A percentile compares a stretch with the other conserved stretches of the same genome.
Conservation (phyloP, 2,113 vertebrate genomes). For the Periophthalmus modestus region DNA sequence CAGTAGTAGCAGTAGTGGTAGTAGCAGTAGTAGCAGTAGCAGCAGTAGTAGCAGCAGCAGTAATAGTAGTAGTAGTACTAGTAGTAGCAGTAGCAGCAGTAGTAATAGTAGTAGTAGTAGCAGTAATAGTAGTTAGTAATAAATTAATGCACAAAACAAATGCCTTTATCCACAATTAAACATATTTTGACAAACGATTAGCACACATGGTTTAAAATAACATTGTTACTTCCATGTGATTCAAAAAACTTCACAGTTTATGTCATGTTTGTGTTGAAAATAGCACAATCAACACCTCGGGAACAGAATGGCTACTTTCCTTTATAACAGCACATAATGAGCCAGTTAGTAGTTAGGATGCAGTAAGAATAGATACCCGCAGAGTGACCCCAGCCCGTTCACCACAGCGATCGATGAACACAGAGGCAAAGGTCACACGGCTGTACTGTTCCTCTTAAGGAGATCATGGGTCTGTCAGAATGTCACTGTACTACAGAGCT, state of each 20-base stretch:
- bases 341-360: neutral
- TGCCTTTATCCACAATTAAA: neutral
- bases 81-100: no score
- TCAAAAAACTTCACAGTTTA: neutral
- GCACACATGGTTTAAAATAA: neutral
- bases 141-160: no score
- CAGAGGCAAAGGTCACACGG: neutral
- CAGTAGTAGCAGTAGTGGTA: no score
- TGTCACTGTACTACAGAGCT: neutral
- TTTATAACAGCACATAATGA: neutral
- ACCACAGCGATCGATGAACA: slow-evolving; percentile 7
- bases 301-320: neutral
- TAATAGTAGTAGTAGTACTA: no score
- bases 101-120: no score
- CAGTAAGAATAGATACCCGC: neutral
- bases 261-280: neutral
- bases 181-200: neutral
- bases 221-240: neutral
- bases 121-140: no score
- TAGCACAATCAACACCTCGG: neutral
- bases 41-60: no score
- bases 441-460: neutral
- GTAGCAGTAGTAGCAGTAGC: no score
- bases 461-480: neutral
- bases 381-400: slow-evolving; percentile 8